Conservation (phyloP, 2,113 vertebrate species). For the Grantiella picta region DNA sequence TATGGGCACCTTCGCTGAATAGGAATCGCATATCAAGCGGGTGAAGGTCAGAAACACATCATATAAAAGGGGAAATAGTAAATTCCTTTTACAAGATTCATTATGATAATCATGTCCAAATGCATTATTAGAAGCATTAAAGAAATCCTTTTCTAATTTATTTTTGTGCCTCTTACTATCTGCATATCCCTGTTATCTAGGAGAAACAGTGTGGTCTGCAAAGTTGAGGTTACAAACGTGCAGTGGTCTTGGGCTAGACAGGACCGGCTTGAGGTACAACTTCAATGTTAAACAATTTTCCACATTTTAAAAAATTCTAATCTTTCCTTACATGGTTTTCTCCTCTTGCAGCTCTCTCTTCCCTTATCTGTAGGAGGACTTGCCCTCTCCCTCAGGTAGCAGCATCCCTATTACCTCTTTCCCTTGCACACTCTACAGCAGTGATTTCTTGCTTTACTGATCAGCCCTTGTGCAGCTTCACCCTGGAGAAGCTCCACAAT, state of each 20-base stretch:
- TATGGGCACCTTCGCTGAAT: slow-evolving; percentile 1
- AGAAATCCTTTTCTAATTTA: slow-evolving; percentile 65
- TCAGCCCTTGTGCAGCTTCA: neutral
- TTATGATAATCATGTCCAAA: slow-evolving; percentile 64
- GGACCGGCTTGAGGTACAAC: slow-evolving; percentile 14
- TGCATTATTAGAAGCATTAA: slow-evolving; percentile 53
- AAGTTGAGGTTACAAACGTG: slow-evolving; percentile 44
- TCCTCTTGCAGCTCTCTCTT: slow-evolving; percentile 12
- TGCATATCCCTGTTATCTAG: slow-evolving; percentile 59
- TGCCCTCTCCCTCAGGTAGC: slow-evolving; percentile 49
- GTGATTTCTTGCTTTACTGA: slow-evolving; percentile 37
- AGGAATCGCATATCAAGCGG: slow-evolving; percentile 29
- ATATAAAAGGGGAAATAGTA: slow-evolving; percentile 18
- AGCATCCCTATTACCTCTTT: slow-evolving; percentile 43
- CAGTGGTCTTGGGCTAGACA: slow-evolving; percentile 10
- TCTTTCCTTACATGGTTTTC: slow-evolving; percentile 31
- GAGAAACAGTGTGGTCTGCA: slow-evolving; percentile 42
- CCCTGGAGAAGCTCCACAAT: slow-evolving; percentile 9
- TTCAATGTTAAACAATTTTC: slow-evolving; percentile 50
- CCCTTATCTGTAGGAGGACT: slow-evolving; percentile 46
- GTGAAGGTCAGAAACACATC: slow-evolving; percentile 53
- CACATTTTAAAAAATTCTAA: neutral
- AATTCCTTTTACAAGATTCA: slow-evolving; percentile 64
- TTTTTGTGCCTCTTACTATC: slow-evolving; percentile 48
- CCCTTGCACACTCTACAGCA: neutral